Percentiles rank a stretch among this genome's conserved stretches.
Conservation (phyloP, 1,140 invertebrate genomes). For the Sitophilus oryzae region DNA sequence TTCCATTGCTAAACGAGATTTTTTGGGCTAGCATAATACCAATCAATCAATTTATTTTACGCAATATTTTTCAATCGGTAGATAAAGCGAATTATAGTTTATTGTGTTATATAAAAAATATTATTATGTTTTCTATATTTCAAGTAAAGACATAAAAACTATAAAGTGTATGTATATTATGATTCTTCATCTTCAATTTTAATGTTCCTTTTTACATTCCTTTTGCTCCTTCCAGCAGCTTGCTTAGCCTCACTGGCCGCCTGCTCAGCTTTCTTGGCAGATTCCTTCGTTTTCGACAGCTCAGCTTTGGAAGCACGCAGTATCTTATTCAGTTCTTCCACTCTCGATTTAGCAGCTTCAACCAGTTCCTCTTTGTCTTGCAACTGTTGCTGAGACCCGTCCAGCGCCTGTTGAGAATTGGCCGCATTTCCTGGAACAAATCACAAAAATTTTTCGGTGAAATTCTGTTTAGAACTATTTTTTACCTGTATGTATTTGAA, state of each 20-base stretch:
- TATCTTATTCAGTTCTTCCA: conserved; percentile 53
- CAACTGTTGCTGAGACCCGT: conserved; percentile 52
- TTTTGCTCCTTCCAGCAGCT: conserved; percentile 35
- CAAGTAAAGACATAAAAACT: no score
- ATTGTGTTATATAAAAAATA: no score
- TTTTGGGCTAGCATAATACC: no score
- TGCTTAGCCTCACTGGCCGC: conserved; percentile 56
- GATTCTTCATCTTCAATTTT: background rate
- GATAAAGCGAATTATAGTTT: no score
- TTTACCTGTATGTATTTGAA: conserved; percentile 3
- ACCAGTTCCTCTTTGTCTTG: conserved; percentile 58
- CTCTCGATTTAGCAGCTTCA: conserved; percentile 55
- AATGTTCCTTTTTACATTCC: conserved; percentile 17
- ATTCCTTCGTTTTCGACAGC: conserved; percentile 56
- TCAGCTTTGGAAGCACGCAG: conserved; percentile 53
- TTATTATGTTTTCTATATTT: no score
- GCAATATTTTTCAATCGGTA: no score
- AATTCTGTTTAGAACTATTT: background rate
- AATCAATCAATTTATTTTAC: no score
- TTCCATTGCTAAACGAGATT: no score
- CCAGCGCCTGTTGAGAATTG: conserved; percentile 54
- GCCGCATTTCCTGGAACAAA: conserved; percentile 45
- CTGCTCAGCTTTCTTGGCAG: conserved; percentile 55
- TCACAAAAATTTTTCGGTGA: background rate
- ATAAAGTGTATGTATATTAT: conserved; percentile 1